Evolutionary conservation across 2,888 invertebrate genomes (phyloP).

Genomic region (Candidula unifasciata): DNA sequence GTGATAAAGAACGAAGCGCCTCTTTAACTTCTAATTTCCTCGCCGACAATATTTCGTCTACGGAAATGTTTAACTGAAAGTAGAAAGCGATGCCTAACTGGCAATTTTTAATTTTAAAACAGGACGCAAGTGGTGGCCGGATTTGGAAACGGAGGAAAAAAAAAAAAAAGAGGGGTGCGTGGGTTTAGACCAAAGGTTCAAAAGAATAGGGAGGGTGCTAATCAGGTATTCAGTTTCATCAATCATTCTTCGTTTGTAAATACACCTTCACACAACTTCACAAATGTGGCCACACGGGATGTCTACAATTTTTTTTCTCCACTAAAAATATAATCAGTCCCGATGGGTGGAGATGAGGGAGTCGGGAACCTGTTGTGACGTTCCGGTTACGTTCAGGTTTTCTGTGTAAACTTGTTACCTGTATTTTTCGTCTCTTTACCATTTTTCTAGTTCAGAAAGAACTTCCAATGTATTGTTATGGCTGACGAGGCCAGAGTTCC

Average conservation of each 20-base stretch:
- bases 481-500: neutral
- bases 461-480: slow-evolving; percentile 4
- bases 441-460: neutral
- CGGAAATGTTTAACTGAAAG: too few species aligned
- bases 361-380: neutral
- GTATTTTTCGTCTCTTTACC: neutral
- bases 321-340: too few species aligned
- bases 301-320: neutral
- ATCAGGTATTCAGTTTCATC: neutral
- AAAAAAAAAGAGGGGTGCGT: neutral
- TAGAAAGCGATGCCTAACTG: neutral
- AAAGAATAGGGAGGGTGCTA: neutral
- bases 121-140: neutral
- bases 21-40: too few species aligned
- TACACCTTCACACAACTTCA: neutral
- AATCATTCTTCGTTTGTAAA: slow-evolving; percentile 2
- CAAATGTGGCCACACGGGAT: slow-evolving; percentile 12
- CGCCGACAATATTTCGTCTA: too few species aligned
- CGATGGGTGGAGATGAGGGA: too few species aligned
- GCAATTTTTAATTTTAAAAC: neutral
- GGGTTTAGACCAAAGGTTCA: neutral
- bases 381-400: neutral
- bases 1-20: too few species aligned
- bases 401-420: neutral
- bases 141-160: neutral